Conservation (phyloP, 2,888 invertebrate species). For the Melitaea athalia region DNA sequence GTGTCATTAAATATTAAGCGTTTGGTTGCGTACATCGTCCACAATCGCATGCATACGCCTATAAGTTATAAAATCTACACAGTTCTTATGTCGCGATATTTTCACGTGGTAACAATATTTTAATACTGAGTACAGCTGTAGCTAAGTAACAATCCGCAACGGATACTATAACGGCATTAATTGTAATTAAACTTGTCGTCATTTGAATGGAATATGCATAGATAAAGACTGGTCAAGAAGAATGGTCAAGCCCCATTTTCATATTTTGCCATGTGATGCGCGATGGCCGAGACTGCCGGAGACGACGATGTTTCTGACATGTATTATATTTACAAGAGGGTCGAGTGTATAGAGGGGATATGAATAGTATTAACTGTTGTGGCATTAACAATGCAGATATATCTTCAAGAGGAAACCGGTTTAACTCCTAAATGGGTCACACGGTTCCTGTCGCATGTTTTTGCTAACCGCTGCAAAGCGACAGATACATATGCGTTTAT, state of each 20-base stretch:
- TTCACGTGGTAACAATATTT: constrained; percentile 37
- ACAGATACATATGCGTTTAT: constrained; percentile 2
- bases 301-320: constrained; percentile 72
- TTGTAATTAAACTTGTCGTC: constrained; percentile 55
- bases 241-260: constrained; percentile 68
- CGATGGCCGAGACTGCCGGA: constrained; percentile 64
- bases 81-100: not conserved
- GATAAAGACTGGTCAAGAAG: constrained; percentile 58
- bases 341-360: constrained; percentile 71
- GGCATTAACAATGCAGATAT: constrained; percentile 72
- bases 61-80: constrained; percentile 5
- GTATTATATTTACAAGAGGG: constrained; percentile 75
- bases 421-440: constrained; percentile 80
- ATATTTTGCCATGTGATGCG: constrained; percentile 69
- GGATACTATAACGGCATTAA: constrained; percentile 50
- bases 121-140: constrained; percentile 49
- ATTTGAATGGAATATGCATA: constrained; percentile 50
- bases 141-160: constrained; percentile 58
- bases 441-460: constrained; percentile 77
- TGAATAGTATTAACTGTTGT: constrained; percentile 77
- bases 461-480: constrained; percentile 50
- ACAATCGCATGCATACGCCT: constrained; percentile 9
- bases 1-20: constrained; percentile 60
- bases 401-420: constrained; percentile 80
- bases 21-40: constrained; percentile 55